phyloP scores from a whole-genome alignment of 2,113 vertebrate genomes.

The Cranoglanis bouderius region DNA sequence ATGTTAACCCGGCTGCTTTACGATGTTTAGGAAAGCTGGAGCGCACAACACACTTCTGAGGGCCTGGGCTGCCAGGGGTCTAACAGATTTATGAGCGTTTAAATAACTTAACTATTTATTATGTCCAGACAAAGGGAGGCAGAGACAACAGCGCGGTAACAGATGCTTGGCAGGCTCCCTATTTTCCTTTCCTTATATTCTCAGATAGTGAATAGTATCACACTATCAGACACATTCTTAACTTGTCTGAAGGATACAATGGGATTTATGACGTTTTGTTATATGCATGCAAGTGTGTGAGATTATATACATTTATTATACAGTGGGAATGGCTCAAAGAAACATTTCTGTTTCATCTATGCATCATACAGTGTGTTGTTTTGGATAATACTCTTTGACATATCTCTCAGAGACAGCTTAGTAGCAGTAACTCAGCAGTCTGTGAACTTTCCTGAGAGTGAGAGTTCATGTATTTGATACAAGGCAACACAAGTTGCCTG shows the following conservation, averaged over 20 bases:
- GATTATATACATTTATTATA: slow-evolving; percentile 6
- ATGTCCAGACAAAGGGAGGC: slow-evolving; percentile 55
- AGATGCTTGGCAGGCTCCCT: slow-evolving; percentile 60
- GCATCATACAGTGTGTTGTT: neutral
- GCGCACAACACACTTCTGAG: slow-evolving; percentile 54
- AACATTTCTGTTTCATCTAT: slow-evolving; percentile 3
- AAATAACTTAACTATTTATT: slow-evolving; percentile 67
- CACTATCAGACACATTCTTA: slow-evolving; percentile 67
- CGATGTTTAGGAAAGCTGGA: slow-evolving; percentile 54
- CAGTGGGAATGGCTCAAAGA: neutral
- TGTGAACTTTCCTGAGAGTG: neutral
- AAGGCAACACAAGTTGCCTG: neutral
- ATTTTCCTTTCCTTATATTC: slow-evolving; percentile 68
- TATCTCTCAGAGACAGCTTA: slow-evolving; percentile 3
- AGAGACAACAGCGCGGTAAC: slow-evolving; percentile 54
- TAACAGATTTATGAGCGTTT: slow-evolving; percentile 63
- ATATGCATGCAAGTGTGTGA: neutral
- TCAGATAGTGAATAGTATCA: slow-evolving; percentile 54
- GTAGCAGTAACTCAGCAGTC: neutral
- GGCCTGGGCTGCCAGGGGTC: slow-evolving; percentile 41
- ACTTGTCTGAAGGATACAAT: slow-evolving; percentile 51
- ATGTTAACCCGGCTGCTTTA: slow-evolving; percentile 63
- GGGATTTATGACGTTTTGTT: slow-evolving; percentile 31
- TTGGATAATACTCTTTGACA: slow-evolving; percentile 16
- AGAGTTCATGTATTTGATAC: slow-evolving; percentile 2